Conservation (phyloP, 2,113 vertebrate species). For the Solenodon paradoxus region DNA sequence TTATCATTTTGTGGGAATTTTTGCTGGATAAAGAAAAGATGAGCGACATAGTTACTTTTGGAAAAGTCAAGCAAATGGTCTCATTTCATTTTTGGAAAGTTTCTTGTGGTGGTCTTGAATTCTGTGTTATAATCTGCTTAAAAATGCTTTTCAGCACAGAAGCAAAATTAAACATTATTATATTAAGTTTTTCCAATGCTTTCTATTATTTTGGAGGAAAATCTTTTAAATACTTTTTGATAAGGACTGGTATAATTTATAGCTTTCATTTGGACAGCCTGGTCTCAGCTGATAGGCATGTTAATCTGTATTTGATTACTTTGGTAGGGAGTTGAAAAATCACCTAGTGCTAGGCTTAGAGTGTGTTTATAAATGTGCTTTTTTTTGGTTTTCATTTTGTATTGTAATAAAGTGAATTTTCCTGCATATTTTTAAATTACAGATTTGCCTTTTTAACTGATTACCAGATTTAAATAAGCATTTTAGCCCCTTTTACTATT, state of each 20-base stretch:
- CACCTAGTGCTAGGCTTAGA: background rate
- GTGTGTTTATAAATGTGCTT: background rate
- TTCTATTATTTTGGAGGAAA: slow-evolving; percentile 57
- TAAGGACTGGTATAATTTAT: slow-evolving; percentile 27
- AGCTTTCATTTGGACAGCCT: slow-evolving; percentile 29
- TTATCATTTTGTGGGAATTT: slow-evolving; percentile 45
- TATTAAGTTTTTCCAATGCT: slow-evolving; percentile 22
- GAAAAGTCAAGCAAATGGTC: background rate
- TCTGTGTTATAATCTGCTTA: slow-evolving; percentile 56
- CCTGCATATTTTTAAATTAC: background rate
- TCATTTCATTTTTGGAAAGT: slow-evolving; percentile 17
- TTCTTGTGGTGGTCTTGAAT: slow-evolving; percentile 41
- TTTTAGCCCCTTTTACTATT: background rate
- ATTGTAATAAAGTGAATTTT: slow-evolving; percentile 21
- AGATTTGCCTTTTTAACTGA: background rate
- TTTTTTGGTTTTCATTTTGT: slow-evolving; percentile 19
- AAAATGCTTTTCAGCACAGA: slow-evolving; percentile 18
- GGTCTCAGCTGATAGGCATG: slow-evolving; percentile 27
- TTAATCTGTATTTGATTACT: slow-evolving; percentile 70
- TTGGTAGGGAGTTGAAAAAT: slow-evolving; percentile 17
- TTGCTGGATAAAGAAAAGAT: slow-evolving; percentile 40
- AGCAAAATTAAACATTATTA: slow-evolving; percentile 61
- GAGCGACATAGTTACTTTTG: background rate
- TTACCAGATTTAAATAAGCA: background rate
- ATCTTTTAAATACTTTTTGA: slow-evolving; percentile 39